phyloP scores from a whole-genome alignment of 2,113 vertebrate species.

The Lathamus discolor region DNA sequence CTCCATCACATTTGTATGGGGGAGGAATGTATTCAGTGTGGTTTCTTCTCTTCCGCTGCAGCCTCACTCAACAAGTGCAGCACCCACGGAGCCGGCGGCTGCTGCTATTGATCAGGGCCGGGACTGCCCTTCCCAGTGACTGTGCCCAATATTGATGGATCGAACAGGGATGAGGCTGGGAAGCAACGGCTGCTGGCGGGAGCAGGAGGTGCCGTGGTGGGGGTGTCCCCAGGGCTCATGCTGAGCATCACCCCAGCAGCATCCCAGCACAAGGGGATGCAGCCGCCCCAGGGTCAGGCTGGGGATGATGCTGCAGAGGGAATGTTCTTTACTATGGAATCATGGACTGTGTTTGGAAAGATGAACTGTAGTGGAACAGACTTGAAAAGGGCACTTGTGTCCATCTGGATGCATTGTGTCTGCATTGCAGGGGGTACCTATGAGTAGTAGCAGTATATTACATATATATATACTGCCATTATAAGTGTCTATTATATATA shows the following conservation, averaged over 20 bases:
- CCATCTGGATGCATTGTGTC: accelerated
- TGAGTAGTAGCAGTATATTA: accelerated
- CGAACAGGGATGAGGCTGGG: constrained; percentile 56
- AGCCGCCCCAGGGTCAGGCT: accelerated
- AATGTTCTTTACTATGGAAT: accelerated
- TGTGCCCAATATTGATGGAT: constrained; percentile 64
- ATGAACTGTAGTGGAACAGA: accelerated
- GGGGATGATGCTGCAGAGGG: accelerated
- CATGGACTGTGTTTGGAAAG: accelerated
- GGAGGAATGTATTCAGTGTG: accelerated
- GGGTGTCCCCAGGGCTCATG: not conserved
- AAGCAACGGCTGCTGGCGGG: constrained; percentile 65
- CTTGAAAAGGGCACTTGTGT: not conserved
- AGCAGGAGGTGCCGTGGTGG: accelerated
- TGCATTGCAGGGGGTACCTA: accelerated
- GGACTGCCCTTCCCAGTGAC: not conserved
- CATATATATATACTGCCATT: not conserved
- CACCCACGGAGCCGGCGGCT: not conserved
- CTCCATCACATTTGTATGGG: accelerated
- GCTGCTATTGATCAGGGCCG: constrained; percentile 53
- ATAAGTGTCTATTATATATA: not conserved
- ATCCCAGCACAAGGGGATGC: not conserved
- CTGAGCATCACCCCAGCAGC: not conserved
- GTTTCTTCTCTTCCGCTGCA: not conserved
- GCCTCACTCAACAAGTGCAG: constrained; percentile 15